These are phyloP conservation scores for Amphibalanus amphitrite DNA, from an alignment of 1,140 invertebrate species.

Conservation along the genomic window DNA sequence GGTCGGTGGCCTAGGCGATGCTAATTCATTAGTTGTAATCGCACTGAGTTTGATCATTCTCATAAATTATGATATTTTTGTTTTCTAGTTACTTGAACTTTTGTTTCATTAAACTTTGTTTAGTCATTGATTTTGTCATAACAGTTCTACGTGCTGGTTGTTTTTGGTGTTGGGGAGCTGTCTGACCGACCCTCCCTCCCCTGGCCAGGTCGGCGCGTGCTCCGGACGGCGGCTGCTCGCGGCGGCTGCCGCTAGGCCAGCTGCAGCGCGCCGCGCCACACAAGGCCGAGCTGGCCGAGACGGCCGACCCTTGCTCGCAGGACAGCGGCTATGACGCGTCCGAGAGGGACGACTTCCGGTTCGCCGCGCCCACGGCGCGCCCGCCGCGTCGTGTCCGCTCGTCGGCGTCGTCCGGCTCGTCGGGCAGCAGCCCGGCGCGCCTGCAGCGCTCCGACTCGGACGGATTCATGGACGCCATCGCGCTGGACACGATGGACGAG, in stretches of 20 bases:
- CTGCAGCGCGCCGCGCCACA: background rate
- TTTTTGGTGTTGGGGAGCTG: no score
- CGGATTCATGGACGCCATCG: background rate
- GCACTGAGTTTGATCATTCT: no score
- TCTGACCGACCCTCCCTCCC: no score
- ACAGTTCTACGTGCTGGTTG: no score
- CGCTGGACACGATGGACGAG: background rate
- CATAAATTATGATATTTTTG: no score
- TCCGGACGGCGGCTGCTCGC: background rate
- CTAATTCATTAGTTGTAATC: no score
- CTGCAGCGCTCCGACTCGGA: background rate
- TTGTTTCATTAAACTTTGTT: no score
- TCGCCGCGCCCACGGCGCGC: constrained; percentile 2
- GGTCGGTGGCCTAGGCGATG: background rate
- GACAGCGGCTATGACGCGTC: background rate
- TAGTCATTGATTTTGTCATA: no score
- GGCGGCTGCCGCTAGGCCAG: background rate
- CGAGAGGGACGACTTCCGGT: background rate
- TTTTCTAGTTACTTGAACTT: no score
- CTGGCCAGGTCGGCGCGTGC: background rate
- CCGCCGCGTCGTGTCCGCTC: background rate
- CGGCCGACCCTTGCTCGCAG: background rate
- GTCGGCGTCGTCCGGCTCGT: background rate
- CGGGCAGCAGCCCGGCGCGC: background rate
- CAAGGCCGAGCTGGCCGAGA: background rate